Evolutionary conservation across 2,113 vertebrate genomes (phyloP).

Genomic region (Struthio camelus): DNA sequence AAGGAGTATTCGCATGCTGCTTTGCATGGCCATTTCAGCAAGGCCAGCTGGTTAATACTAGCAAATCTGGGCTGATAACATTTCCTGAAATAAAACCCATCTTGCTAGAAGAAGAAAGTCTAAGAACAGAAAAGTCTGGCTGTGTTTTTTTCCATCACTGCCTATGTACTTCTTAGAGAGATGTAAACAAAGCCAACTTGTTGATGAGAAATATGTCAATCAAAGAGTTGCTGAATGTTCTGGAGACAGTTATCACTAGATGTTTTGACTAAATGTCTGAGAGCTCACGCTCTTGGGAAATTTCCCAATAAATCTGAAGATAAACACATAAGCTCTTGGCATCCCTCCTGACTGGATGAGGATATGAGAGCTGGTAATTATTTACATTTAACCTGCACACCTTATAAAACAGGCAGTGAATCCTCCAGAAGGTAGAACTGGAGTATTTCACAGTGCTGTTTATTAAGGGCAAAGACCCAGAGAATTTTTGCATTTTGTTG

Average conservation of each 20-base stretch:
- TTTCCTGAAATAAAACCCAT: constrained; percentile 14
- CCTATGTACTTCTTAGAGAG: constrained; percentile 25
- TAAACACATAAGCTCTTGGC: constrained; percentile 53
- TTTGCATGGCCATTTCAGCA: neutral
- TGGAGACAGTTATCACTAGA: constrained; percentile 55
- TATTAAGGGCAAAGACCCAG: neutral
- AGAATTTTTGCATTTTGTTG: neutral
- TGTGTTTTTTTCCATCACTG: constrained; percentile 29
- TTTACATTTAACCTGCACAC: constrained; percentile 27
- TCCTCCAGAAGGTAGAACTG: neutral
- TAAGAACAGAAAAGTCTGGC: constrained; percentile 46
- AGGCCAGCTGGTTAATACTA: constrained; percentile 38
- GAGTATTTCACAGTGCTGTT: neutral
- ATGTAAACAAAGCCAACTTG: constrained; percentile 69
- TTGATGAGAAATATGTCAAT: constrained; percentile 73
- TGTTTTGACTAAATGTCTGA: constrained; percentile 71
- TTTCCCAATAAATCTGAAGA: constrained; percentile 61
- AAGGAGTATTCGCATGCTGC: constrained; percentile 8
- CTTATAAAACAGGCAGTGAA: neutral
- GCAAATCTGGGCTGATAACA: constrained; percentile 8
- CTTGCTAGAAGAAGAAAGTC: constrained; percentile 39
- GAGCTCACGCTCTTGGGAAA: constrained; percentile 61
- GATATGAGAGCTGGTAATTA: constrained; percentile 33
- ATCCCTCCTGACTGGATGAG: constrained; percentile 15
- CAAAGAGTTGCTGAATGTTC: constrained; percentile 59